These are phyloP conservation scores for Sinocyclocheilus rhinocerous DNA, from an alignment of 2,113 vertebrate species.

Conservation along the genomic window DNA sequence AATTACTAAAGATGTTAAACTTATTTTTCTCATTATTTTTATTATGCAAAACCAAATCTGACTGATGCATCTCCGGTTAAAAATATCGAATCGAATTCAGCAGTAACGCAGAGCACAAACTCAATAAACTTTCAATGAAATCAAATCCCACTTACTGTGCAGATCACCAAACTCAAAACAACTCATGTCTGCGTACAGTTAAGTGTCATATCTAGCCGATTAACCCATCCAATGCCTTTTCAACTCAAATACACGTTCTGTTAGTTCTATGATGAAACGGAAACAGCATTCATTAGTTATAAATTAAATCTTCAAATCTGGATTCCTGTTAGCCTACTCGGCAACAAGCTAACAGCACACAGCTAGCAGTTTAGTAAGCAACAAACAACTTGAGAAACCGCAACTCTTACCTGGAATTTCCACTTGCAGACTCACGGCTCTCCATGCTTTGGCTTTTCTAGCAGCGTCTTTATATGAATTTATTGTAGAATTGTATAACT, in stretches of 20 bases:
- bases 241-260: neutral
- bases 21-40: neutral
- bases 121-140: neutral
- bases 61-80: neutral
- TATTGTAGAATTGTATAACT: constrained; percentile 54
- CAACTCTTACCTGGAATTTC: constrained; percentile 52
- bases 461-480: constrained; percentile 53
- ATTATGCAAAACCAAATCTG: neutral
- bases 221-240: neutral
- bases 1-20: neutral
- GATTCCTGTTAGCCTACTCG: constrained; percentile 4
- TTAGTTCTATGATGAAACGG: neutral
- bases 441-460: constrained; percentile 55
- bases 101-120: no score
- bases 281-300: neutral
- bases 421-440: constrained; percentile 52
- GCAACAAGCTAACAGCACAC: constrained; percentile 18
- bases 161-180: neutral
- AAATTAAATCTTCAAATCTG: neutral
- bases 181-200: neutral
- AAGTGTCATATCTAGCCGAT: neutral
- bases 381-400: neutral
- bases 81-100: no score
- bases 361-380: neutral
- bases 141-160: neutral